Conservation (phyloP, 1,140 invertebrate species). For the Drosophila bocqueti region DNA sequence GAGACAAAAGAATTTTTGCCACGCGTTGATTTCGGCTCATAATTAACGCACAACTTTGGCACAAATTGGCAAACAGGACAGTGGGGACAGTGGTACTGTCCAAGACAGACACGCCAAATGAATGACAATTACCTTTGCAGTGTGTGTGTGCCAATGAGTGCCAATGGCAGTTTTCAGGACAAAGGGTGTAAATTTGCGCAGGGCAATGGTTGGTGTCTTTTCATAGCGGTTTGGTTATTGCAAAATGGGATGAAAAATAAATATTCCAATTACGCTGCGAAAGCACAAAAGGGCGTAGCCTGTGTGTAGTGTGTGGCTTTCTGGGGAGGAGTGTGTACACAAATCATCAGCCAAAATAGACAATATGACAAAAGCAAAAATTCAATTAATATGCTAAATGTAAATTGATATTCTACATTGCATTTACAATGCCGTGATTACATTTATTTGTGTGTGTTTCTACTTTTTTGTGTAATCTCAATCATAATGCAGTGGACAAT, state of each 20-base stretch:
- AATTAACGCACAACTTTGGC: constrained; percentile 79
- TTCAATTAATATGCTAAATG: constrained; percentile 81
- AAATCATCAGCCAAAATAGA: constrained; percentile 51
- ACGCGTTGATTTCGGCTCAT: constrained; percentile 76
- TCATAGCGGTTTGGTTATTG: constrained; percentile 69
- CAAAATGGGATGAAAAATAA: constrained; percentile 77
- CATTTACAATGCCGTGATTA: constrained; percentile 56
- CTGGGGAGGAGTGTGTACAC: constrained; percentile 25
- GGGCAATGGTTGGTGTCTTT: constrained; percentile 29
- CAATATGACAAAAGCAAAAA: constrained; percentile 72
- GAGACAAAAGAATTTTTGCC: constrained; percentile 56
- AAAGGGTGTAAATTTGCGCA: constrained; percentile 16
- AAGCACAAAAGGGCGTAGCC: constrained; percentile 31
- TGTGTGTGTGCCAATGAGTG: constrained; percentile 12
- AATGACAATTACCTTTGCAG: constrained; percentile 77
- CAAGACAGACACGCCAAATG: constrained; percentile 46
- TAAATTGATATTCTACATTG: constrained; percentile 72
- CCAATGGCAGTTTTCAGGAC: constrained; percentile 44
- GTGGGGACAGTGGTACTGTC: constrained; percentile 43
- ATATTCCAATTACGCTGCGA: constrained; percentile 73
- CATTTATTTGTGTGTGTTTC: constrained; percentile 45
- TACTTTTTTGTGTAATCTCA: constrained; percentile 22
- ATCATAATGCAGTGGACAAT: constrained; percentile 40
- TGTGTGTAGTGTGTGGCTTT: background rate
- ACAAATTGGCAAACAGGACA: constrained; percentile 72